Conservation (phyloP, 2,888 invertebrate genomes). For the Empis livida region DNA sequence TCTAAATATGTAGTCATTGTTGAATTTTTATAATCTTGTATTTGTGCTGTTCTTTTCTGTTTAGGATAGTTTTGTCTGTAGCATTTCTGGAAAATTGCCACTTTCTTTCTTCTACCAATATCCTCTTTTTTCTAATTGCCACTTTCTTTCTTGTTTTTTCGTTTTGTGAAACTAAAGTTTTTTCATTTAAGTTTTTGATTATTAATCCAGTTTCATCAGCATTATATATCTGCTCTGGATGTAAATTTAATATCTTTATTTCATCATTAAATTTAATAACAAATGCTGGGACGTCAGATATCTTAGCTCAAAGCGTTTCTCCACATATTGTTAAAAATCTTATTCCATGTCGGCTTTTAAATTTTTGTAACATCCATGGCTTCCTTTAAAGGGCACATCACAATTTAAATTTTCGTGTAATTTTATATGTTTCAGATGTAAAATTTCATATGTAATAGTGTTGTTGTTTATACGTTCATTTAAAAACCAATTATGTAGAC, state of each 20-base stretch:
- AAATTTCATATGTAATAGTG: neutral
- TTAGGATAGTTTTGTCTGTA: no score
- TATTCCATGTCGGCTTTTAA: neutral
- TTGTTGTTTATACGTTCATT: neutral
- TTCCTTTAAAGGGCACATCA: neutral
- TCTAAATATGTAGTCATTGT: no score
- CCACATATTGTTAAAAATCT: neutral
- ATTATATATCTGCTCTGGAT: neutral
- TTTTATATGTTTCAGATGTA: neutral
- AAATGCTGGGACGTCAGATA: neutral
- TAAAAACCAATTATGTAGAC: neutral
- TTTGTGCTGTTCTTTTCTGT: no score
- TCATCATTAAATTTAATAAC: neutral
- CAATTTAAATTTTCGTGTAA: neutral
- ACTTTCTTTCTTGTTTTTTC: neutral
- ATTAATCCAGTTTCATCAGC: conserved; percentile 2
- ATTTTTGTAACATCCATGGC: neutral
- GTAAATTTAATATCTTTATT: neutral
- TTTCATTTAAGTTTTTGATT: neutral
- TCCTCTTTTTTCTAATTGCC: no score
- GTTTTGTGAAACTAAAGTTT: neutral
- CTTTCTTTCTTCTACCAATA: no score
- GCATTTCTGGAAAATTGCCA: no score
- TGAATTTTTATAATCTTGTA: no score
- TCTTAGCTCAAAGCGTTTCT: neutral